phyloP scores from a whole-genome alignment of 2,888 invertebrate genomes.

The Laspeyria flexula region DNA sequence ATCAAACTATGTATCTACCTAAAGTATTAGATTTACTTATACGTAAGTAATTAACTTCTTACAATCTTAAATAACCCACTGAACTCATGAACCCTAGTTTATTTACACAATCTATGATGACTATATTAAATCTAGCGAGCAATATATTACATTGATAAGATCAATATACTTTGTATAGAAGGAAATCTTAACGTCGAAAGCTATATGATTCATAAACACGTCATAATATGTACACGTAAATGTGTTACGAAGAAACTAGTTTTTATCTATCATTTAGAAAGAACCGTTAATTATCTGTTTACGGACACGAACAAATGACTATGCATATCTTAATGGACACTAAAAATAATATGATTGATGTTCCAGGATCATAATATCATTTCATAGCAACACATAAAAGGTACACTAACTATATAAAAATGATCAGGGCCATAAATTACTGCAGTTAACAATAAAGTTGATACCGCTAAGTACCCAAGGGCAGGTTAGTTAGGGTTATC shows the following conservation, averaged over 20 bases:
- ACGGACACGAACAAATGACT: neutral
- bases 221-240: too few relatives aligned
- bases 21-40: too few relatives aligned
- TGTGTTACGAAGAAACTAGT: too few relatives aligned
- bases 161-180: too few relatives aligned
- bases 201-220: too few relatives aligned
- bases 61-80: slow-evolving; percentile 27
- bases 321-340: slow-evolving; percentile 3
- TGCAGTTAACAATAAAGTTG: slow-evolving; percentile 41
- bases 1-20: too few relatives aligned
- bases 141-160: too few relatives aligned
- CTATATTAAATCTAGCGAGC: slow-evolving; percentile 8
- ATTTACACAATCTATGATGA: too few relatives aligned
- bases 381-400: slow-evolving; percentile 39
- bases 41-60: too few relatives aligned
- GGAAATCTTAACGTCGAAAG: too few relatives aligned
- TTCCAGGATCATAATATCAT: slow-evolving; percentile 13
- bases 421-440: slow-evolving; percentile 48
- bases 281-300: slow-evolving; percentile 5
- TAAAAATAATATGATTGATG: slow-evolving; percentile 16
- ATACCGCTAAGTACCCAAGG: slow-evolving; percentile 47
- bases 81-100: slow-evolving; percentile 31
- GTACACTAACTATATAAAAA: slow-evolving; percentile 52
- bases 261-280: neutral
- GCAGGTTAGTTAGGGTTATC: slow-evolving; percentile 59